phyloP scores from a whole-genome alignment of 2,797 vertebrate genomes.

The Sebastes steindachneri region DNA sequence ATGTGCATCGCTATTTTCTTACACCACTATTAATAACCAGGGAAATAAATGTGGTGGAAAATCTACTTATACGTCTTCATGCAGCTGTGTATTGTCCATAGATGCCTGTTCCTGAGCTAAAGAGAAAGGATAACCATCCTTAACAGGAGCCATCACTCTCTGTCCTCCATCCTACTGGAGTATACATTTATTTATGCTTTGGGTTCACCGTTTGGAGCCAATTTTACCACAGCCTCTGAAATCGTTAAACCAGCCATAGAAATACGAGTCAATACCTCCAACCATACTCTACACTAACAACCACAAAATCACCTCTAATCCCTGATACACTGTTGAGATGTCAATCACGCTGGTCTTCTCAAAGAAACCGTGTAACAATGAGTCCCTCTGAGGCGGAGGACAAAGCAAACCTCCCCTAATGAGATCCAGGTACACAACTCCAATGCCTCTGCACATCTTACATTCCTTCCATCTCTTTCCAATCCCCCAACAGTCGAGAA shows the following conservation, averaged over 20 bases:
- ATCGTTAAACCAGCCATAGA: conserved; percentile 31
- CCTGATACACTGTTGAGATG: conserved; percentile 55
- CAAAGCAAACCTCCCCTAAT: conserved; percentile 66
- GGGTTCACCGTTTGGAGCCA: conserved; percentile 12
- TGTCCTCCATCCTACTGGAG: neutral
- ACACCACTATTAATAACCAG: neutral
- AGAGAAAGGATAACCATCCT: conserved; percentile 10
- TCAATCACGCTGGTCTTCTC: conserved; percentile 56
- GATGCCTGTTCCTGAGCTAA: neutral
- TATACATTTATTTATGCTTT: conserved; percentile 23
- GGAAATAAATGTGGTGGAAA: neutral
- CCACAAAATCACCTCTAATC: conserved; percentile 63
- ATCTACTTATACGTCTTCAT: neutral
- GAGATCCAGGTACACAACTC: conserved; percentile 66
- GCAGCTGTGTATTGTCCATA: neutral
- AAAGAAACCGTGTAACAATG: conserved; percentile 47
- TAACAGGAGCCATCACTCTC: conserved; percentile 40
- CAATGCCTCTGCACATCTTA: conserved; percentile 45
- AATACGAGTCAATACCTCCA: conserved; percentile 56
- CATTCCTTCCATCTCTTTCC: conserved; percentile 52
- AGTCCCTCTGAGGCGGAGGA: conserved; percentile 54
- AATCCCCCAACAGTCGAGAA: conserved; percentile 30
- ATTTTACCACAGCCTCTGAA: conserved; percentile 19
- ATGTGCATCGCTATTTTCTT: too few species aligned
- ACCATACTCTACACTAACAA: conserved; percentile 54